Conservation (phyloP, 2,113 vertebrate genomes). For the Aldabrachelys gigantea region DNA sequence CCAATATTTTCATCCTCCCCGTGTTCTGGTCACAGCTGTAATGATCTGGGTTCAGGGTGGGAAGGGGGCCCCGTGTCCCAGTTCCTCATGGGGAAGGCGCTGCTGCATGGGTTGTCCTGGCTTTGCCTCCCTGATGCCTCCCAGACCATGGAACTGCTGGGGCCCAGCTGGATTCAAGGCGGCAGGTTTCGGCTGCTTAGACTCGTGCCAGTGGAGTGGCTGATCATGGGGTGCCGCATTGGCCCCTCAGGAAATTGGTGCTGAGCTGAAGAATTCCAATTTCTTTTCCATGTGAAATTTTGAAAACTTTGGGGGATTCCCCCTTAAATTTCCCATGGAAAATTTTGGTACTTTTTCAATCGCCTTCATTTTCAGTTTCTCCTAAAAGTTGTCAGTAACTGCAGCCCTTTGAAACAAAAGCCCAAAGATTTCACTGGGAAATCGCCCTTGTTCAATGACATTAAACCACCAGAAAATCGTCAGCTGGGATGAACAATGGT, state of each 20-base stretch:
- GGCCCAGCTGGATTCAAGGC: no score
- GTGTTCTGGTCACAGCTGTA: background rate
- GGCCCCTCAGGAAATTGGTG: background rate
- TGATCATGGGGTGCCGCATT: rapidly evolving
- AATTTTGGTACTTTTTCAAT: background rate
- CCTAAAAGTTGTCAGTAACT: background rate
- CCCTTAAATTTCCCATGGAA: background rate
- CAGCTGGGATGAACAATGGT: background rate
- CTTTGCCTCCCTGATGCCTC: background rate
- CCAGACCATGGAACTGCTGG: no score
- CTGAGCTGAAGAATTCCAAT: background rate
- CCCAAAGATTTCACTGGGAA: background rate
- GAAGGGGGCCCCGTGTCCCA: background rate
- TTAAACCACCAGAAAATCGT: background rate
- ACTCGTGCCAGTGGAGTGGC: no score
- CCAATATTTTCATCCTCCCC: background rate
- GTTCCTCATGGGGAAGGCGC: background rate
- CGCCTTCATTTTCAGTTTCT: background rate
- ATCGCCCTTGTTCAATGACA: background rate
- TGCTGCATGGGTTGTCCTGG: background rate
- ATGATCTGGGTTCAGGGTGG: background rate
- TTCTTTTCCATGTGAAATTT: background rate
- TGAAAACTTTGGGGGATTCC: background rate
- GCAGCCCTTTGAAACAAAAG: background rate
- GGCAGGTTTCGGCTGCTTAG: background rate